Percentiles rank a stretch among this genome's conserved stretches.
These are phyloP conservation scores for Catocala sponsa DNA, from an alignment of 2,888 invertebrate species.

Conservation along the genomic window DNA sequence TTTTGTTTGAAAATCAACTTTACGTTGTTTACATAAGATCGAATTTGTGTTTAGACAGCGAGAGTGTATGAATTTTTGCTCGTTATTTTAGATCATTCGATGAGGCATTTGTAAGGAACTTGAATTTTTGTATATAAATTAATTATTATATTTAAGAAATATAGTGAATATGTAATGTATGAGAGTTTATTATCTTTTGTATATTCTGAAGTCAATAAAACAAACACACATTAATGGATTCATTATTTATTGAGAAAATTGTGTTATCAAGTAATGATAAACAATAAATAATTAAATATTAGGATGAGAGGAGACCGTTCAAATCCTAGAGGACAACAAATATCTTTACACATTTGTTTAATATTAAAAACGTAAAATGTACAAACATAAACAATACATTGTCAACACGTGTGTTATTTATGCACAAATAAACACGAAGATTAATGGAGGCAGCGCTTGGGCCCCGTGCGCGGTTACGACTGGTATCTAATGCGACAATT, in stretches of 20 bases:
- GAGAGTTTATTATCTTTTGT: slow-evolving; percentile 10
- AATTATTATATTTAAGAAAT: slow-evolving; percentile 24
- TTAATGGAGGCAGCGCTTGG: slow-evolving; percentile 57
- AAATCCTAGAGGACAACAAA: slow-evolving; percentile 75
- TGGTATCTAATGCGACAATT: slow-evolving; percentile 75
- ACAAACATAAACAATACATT: slow-evolving; percentile 83
- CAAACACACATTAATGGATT: slow-evolving; percentile 63
- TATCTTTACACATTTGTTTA: slow-evolving; percentile 65
- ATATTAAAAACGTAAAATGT: slow-evolving; percentile 82
- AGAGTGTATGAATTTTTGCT: too few species aligned
- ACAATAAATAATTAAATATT: slow-evolving; percentile 84
- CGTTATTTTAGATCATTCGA: too few species aligned
- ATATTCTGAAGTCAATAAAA: slow-evolving; percentile 37
- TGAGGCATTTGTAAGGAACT: too few species aligned
- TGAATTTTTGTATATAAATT: not conserved
- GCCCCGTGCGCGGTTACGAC: slow-evolving; percentile 64
- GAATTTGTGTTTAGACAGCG: too few species aligned
- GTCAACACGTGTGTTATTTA: slow-evolving; percentile 76
- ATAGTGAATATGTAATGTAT: slow-evolving; percentile 27
- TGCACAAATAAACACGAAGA: slow-evolving; percentile 73
- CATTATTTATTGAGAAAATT: slow-evolving; percentile 84
- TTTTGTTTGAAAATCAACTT: too few species aligned
- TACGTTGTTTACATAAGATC: too few species aligned
- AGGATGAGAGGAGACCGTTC: slow-evolving; percentile 74
- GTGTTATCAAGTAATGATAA: slow-evolving; percentile 84